These are phyloP conservation scores for Pyrgus malvae DNA, from an alignment of 2,888 invertebrate genomes.

Conservation along the genomic window DNA sequence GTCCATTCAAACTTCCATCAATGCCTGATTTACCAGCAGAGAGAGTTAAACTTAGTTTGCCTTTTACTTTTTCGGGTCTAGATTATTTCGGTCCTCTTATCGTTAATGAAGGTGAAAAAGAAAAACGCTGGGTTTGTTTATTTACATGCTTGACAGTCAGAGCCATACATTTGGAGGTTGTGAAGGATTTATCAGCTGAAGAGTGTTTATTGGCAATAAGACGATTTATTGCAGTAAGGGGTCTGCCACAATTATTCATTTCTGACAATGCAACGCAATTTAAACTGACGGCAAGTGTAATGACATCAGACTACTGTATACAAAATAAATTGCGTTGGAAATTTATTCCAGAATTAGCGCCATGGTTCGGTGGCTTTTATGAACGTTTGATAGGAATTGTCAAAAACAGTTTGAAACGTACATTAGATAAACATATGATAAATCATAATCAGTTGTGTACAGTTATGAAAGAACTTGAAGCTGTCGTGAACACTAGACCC, in stretches of 20 bases:
- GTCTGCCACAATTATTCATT: neutral
- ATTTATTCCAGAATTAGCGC: neutral
- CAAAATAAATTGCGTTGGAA: neutral
- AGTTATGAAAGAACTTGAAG: neutral
- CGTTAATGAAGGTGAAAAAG: neutral
- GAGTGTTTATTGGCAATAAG: slow-evolving; percentile 29
- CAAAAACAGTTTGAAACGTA: neutral
- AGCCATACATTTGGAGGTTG: slow-evolving; percentile 37
- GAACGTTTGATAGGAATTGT: neutral
- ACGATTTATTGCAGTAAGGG: neutral
- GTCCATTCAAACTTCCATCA: slow-evolving; percentile 35
- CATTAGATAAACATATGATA: neutral
- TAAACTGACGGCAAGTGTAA: neutral
- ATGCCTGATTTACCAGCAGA: slow-evolving; percentile 35
- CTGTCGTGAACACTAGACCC: neutral
- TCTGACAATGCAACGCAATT: neutral
- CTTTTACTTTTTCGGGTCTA: slow-evolving; percentile 28
- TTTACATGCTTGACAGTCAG: slow-evolving; percentile 36
- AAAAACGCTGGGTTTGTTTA: slow-evolving; percentile 33
- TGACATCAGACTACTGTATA: neutral
- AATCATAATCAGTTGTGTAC: neutral
- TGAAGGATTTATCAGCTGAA: slow-evolving; percentile 35
- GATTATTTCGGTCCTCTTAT: neutral
- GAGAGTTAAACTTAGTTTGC: slow-evolving; percentile 30
- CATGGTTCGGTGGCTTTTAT: neutral